These are phyloP conservation scores for Gymnorhina tibicen DNA, from an alignment of 2,113 vertebrate genomes.

Conservation along the genomic window DNA sequence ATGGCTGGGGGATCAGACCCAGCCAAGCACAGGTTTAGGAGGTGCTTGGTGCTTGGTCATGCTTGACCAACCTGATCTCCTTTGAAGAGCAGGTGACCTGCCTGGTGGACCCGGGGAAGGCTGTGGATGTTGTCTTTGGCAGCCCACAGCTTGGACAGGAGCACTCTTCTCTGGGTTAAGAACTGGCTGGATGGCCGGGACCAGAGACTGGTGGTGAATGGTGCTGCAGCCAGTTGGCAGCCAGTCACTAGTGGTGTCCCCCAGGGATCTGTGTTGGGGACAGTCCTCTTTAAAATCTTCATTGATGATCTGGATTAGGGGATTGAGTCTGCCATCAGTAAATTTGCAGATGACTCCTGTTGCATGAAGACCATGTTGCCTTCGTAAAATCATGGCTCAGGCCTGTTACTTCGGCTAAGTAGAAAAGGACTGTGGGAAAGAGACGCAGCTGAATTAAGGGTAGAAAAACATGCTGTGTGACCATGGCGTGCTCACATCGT, in stretches of 20 bases:
- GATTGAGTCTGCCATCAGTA: neutral
- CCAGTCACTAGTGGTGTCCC: neutral
- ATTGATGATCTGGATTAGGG: neutral
- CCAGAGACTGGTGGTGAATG: neutral
- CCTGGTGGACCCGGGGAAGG: neutral
- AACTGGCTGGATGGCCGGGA: neutral
- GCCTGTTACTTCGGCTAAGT: no score
- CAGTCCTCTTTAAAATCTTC: neutral
- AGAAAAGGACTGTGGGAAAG: no score
- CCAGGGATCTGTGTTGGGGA: neutral
- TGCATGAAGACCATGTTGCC: no score
- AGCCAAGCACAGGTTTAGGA: neutral
- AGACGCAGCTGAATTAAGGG: no score
- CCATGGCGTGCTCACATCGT: no score
- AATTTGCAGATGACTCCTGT: neutral
- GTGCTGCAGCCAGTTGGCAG: neutral
- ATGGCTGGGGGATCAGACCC: neutral
- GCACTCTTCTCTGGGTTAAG: neutral
- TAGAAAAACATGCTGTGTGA: no score
- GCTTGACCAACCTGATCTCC: neutral
- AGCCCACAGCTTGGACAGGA: neutral
- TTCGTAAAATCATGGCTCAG: no score
- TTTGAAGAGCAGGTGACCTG: neutral
- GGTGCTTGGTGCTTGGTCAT: rapidly evolving
- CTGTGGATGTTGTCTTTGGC: neutral